Conservation (phyloP, 2,797 vertebrate genomes). For the Phrynocephalus guinanensis region DNA sequence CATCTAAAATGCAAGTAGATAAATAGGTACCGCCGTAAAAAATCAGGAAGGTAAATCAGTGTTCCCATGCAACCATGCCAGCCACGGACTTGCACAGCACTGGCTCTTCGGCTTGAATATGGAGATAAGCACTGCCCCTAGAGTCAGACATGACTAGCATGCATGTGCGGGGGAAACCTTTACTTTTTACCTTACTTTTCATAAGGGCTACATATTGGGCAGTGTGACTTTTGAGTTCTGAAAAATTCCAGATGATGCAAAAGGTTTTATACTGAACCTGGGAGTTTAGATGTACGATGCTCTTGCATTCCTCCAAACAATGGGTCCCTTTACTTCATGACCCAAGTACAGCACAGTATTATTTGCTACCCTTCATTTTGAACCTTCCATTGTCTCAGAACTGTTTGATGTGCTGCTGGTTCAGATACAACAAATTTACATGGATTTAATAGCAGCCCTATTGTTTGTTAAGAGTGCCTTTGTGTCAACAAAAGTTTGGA, state of each 20-base stretch:
- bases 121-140: no score
- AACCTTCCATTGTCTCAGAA: background rate
- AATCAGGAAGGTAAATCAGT: no score
- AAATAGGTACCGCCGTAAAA: no score
- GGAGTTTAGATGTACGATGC: background rate
- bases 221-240: background rate
- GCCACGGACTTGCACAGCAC: no score
- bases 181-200: no score
- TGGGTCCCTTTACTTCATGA: background rate
- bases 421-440: background rate
- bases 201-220: background rate
- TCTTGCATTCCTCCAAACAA: background rate
- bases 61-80: no score
- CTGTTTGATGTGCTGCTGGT: background rate
- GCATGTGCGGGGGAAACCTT: no score
- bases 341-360: background rate
- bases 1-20: no score
- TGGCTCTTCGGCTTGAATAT: no score
- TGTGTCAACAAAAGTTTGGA: background rate
- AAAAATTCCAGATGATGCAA: slow-evolving; percentile 11
- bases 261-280: background rate
- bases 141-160: no score
- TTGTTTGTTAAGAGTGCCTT: background rate
- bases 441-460: background rate
- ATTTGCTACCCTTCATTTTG: background rate